Evolutionary conservation across 1,140 invertebrate species (phyloP).

Genomic region (Meloidogyne exigua): DNA sequence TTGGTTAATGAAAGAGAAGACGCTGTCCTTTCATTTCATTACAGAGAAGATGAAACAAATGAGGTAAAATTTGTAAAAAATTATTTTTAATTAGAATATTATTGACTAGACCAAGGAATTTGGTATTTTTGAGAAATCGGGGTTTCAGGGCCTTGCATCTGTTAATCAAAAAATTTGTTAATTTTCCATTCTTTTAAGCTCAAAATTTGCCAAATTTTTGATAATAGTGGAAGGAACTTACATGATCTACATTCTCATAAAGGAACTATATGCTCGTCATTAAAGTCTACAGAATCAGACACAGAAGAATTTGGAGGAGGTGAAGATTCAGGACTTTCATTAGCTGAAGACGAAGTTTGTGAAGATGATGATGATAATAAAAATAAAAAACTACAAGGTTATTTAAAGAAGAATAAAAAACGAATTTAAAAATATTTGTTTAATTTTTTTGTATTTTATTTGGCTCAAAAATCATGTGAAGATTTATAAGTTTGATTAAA

Average conservation of each 20-base stretch:
- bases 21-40: slow-evolving; percentile 52
- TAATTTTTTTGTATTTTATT: too few relatives aligned
- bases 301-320: slow-evolving; percentile 1
- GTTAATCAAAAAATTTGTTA: background rate
- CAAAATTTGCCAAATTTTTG: slow-evolving; percentile 44
- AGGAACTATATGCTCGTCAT: background rate
- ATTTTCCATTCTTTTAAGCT: slow-evolving; percentile 18
- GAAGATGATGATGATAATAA: background rate
- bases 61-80: too few relatives aligned
- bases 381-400: background rate
- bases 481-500: too few relatives aligned
- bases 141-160: too few relatives aligned
- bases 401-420: background rate
- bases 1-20: slow-evolving; percentile 35
- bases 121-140: too few relatives aligned
- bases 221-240: slow-evolving; percentile 16
- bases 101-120: too few relatives aligned
- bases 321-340: slow-evolving; percentile 40
- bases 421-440: background rate
- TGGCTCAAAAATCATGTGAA: too few relatives aligned
- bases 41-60: slow-evolving; percentile 53
- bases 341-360: slow-evolving; percentile 33
- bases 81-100: too few relatives aligned
- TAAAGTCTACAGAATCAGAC: background rate
- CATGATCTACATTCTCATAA: slow-evolving; percentile 16